phyloP scores from a whole-genome alignment of 2,888 invertebrate species.

The Vanessa cardui region DNA sequence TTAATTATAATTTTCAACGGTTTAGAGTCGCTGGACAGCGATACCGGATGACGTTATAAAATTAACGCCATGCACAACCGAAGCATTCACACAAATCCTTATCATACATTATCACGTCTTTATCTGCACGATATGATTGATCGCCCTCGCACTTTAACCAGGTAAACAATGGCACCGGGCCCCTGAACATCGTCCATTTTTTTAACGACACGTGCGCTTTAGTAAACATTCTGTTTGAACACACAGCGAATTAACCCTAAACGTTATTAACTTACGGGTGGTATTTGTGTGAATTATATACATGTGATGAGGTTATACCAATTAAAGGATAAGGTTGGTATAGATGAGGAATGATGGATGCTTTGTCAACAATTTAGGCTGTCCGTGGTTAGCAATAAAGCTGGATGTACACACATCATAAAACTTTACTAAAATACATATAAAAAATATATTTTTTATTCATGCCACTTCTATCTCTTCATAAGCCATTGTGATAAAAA shows the following conservation, averaged over 20 bases:
- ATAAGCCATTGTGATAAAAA: no score
- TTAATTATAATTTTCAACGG: no score
- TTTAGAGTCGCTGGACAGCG: neutral
- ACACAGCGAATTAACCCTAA: slow-evolving; percentile 11
- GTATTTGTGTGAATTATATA: slow-evolving; percentile 27
- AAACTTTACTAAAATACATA: no score
- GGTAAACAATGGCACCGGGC: slow-evolving; percentile 44
- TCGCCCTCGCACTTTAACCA: slow-evolving; percentile 29
- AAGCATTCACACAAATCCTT: slow-evolving; percentile 1
- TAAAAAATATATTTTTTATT: no score
- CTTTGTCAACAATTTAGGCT: slow-evolving; percentile 60
- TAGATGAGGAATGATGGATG: slow-evolving; percentile 60
- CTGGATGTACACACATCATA: no score
- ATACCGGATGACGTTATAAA: slow-evolving; percentile 1
- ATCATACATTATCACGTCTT: slow-evolving; percentile 13
- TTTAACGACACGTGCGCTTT: slow-evolving; percentile 40
- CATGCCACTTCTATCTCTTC: no score
- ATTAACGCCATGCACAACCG: neutral
- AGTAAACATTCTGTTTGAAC: slow-evolving; percentile 11
- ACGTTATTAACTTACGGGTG: neutral
- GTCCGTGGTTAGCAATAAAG: slow-evolving; percentile 47
- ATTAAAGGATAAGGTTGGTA: slow-evolving; percentile 26
- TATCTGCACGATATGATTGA: slow-evolving; percentile 31
- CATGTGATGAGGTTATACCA: slow-evolving; percentile 24
- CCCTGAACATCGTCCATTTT: slow-evolving; percentile 47